A percentile compares a stretch with the other conserved stretches of the same genome.
Evolutionary conservation across 2,888 invertebrate genomes (phyloP).

Genomic region (Heliothis peltigera): DNA sequence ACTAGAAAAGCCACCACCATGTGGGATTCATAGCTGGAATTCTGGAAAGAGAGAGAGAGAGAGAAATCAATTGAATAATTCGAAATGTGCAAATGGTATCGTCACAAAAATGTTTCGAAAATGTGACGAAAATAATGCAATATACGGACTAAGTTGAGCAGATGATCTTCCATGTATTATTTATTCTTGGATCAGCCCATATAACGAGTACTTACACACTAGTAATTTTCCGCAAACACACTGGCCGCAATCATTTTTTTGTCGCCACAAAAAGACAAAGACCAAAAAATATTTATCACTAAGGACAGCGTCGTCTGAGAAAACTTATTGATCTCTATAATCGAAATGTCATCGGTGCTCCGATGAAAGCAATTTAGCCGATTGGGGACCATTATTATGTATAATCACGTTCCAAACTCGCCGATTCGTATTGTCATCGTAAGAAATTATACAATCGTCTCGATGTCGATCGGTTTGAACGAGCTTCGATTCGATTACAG

Average conservation of each 20-base stretch:
- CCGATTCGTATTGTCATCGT: constrained; percentile 87
- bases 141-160: not conserved
- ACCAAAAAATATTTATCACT: constrained; percentile 60
- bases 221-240: constrained; percentile 40
- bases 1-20: too few relatives aligned
- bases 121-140: too few relatives aligned
- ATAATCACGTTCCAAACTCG: constrained; percentile 80
- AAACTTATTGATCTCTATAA: constrained; percentile 74
- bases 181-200: not conserved
- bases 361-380: constrained; percentile 77
- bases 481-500: constrained; percentile 83
- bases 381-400: constrained; percentile 79
- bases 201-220: constrained; percentile 9
- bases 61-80: too few relatives aligned
- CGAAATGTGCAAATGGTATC: too few relatives aligned
- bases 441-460: constrained; percentile 87
- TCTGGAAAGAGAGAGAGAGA: too few relatives aligned
- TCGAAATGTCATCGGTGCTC: constrained; percentile 82
- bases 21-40: too few relatives aligned
- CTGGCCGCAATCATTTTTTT: constrained; percentile 40
- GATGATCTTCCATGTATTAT: constrained; percentile 2
- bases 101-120: not conserved
- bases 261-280: constrained; percentile 59
- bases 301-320: constrained; percentile 64
- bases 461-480: constrained; percentile 80